Conservation (phyloP, 1,140 invertebrate genomes). For the Whitmania pigra region DNA sequence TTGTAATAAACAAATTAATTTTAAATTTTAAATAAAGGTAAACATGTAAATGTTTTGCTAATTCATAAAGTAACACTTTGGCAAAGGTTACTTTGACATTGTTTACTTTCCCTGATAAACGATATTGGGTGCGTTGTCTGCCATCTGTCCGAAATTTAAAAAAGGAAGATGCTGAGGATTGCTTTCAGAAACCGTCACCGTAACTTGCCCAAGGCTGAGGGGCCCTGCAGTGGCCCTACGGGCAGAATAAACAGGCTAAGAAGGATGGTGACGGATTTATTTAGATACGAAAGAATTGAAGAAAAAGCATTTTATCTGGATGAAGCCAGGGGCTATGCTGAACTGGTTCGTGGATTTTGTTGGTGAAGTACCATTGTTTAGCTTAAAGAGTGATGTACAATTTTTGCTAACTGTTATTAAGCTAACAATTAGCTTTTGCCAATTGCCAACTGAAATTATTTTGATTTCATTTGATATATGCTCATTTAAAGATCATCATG, state of each 20-base stretch:
- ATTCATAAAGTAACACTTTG: too few species aligned
- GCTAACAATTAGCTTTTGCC: too few species aligned
- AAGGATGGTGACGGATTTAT: conserved; percentile 66
- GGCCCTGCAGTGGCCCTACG: conserved; percentile 47
- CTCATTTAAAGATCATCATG: conserved; percentile 60
- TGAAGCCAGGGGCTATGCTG: conserved; percentile 75
- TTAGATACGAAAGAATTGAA: conserved; percentile 80
- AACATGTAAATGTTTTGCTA: too few species aligned
- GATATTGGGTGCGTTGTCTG: too few species aligned
- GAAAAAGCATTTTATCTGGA: conserved; percentile 59
- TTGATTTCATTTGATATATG: conserved; percentile 19
- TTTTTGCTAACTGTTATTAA: too few species aligned
- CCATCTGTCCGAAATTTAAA: too few species aligned
- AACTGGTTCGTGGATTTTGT: conserved; percentile 45
- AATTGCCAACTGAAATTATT: background rate
- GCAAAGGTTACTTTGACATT: too few species aligned
- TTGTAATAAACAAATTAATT: too few species aligned
- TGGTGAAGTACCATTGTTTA: background rate
- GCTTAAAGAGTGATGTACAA: too few species aligned
- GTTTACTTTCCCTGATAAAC: too few species aligned
- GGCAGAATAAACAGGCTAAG: conserved; percentile 62
- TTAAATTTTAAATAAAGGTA: too few species aligned
- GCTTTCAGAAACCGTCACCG: conserved; percentile 50
- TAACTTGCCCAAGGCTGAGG: conserved; percentile 51
- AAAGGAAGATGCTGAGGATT: conserved; percentile 47